These are phyloP conservation scores for Epistrophe grossulariae DNA, from an alignment of 2,888 invertebrate genomes.

Conservation along the genomic window DNA sequence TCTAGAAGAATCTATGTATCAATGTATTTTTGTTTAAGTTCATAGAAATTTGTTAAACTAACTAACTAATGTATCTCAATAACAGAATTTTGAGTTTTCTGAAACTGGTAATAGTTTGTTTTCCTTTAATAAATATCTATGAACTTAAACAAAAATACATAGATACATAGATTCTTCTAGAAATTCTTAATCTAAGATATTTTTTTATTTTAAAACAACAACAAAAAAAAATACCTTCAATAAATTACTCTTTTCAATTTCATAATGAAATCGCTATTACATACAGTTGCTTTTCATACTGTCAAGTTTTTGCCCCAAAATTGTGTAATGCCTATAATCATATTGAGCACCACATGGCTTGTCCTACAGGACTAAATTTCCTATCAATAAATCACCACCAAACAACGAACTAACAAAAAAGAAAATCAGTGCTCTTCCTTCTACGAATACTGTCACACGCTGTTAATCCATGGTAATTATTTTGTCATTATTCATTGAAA, in stretches of 20 bases:
- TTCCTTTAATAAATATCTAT: no score
- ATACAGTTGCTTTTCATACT: slow-evolving; percentile 3
- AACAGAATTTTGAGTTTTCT: no score
- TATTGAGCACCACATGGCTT: slow-evolving; percentile 46
- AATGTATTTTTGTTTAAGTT: no score
- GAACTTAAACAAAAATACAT: no score
- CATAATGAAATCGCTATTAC: slow-evolving; percentile 54
- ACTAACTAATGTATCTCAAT: no score
- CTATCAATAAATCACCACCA: slow-evolving; percentile 58
- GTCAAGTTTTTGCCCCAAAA: slow-evolving; percentile 18
- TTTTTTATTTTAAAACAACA: no score
- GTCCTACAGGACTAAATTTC: slow-evolving; percentile 13
- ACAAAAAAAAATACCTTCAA: background rate
- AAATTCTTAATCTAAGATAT: no score
- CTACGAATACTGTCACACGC: background rate
- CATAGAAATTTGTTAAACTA: no score
- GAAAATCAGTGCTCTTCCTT: slow-evolving; percentile 25
- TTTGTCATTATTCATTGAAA: slow-evolving; percentile 65
- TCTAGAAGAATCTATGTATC: no score
- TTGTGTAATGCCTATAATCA: slow-evolving; percentile 19
- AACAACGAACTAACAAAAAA: background rate
- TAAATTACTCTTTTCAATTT: slow-evolving; percentile 16
- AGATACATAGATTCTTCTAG: no score
- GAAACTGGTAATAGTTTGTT: no score
- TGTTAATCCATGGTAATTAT: slow-evolving; percentile 62